Conservation (phyloP, 2,888 invertebrate species). For the Chymomyza procnemis region DNA sequence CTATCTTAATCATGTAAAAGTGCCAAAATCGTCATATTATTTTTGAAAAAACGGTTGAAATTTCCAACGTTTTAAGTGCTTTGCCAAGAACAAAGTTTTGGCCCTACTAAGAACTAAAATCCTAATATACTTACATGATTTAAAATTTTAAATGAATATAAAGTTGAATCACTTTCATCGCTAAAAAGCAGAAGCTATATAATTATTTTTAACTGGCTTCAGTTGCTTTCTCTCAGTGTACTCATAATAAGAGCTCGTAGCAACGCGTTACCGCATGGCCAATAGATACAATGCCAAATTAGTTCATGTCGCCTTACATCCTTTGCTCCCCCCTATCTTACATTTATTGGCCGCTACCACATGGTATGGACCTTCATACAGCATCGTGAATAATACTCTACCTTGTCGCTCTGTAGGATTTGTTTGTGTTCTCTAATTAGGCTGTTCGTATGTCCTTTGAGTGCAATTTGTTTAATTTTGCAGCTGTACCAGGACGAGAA, state of each 20-base stretch:
- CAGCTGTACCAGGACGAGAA: not conserved
- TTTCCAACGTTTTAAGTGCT: no score
- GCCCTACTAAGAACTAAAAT: no score
- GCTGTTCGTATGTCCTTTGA: conserved; percentile 29
- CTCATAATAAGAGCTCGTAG: conserved; percentile 11
- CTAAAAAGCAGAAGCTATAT: no score
- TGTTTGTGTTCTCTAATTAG: conserved; percentile 27
- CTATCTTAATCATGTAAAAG: no score
- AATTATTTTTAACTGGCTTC: no score
- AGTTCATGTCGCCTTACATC: conserved; percentile 37
- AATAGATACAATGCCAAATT: conserved; percentile 25
- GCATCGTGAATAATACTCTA: not conserved
- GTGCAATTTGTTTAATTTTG: conserved; percentile 35
- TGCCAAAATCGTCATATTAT: no score
- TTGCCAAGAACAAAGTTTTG: no score
- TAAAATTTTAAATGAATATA: no score
- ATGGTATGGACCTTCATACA: not conserved
- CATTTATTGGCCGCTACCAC: not conserved
- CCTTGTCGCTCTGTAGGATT: not conserved
- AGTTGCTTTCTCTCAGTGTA: conserved; percentile 15
- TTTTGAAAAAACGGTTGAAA: no score
- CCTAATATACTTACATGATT: no score
- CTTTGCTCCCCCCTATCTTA: not conserved
- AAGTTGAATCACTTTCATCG: no score
- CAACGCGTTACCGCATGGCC: conserved; percentile 1